Evolutionary conservation across 2,888 invertebrate species (phyloP), one percentile per base, ranked within the genome.

Genomic region (Uropetala carovei): DNA sequence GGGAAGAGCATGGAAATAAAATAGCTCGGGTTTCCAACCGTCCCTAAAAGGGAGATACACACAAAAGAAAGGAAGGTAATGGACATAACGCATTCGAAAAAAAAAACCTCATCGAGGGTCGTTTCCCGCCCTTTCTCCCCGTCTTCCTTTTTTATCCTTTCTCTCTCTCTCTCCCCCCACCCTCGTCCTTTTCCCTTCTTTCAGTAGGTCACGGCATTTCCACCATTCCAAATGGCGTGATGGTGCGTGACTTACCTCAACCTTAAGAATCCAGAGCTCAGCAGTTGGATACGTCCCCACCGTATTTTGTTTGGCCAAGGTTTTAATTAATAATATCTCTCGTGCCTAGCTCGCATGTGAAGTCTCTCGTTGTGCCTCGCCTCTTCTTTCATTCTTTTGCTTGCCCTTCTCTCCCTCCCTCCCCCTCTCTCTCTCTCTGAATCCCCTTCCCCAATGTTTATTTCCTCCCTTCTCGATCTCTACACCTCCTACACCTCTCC

Each of bases 151-250:
- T 43, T 43, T 43, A 75, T 75, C 27, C 75, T n/a, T n/a, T n/a
- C 13, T 75, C 10, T 27, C 75, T n/a, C n/a, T 68, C 68, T 68
- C 7, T 68, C 68, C 75, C 22, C 22, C 7, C 0, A 0, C 68
- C 2, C 68, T 68, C 68, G 68, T 75, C 27, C 75, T 75, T 22
- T 75, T 75, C 22, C 68, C n/a, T 75, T 18, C 75, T 75, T 22
- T 75, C 22, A 27, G 75, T 75, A 75, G 75, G 75, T 75, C 75
- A 75, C 75, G 75, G 75, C 75, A 75, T 75, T 75, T 75, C 75
- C 75, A 27, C 27, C 75, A 75, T 75, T 75, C 27, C 75, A 75
- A 75, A 75, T 75, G 75, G 75, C 75, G 27, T 22, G 75, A 27
- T 14, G 75, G 75, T 75, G 75, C 75, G 75, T 75, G 75, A 75